These are phyloP conservation scores for Drosophila mayri DNA, from an alignment of 1,140 invertebrate species.

Conservation along the genomic window DNA sequence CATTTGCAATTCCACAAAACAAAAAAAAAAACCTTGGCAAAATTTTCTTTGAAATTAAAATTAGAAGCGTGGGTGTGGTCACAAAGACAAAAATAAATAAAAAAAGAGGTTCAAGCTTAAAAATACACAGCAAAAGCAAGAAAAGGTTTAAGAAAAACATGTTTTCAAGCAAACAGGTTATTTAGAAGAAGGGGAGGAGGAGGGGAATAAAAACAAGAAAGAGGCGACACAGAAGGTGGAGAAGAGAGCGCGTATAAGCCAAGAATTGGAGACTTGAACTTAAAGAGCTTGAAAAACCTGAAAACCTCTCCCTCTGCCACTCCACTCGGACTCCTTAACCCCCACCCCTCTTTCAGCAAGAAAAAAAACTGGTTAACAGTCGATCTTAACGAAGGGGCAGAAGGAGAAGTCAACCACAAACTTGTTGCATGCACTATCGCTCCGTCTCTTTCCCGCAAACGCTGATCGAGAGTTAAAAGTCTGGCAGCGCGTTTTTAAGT, in stretches of 20 bases:
- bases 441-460: background rate
- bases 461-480: too few species aligned
- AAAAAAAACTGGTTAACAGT: constrained; percentile 74
- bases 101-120: background rate
- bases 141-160: constrained; percentile 20
- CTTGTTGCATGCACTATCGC: constrained; percentile 34
- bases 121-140: background rate
- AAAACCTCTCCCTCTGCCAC: background rate
- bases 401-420: constrained; percentile 35
- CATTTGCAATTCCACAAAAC: too few species aligned
- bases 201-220: background rate
- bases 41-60: background rate
- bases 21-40: background rate
- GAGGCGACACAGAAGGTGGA: background rate
- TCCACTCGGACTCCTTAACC: background rate
- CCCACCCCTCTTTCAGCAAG: too few species aligned
- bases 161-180: constrained; percentile 33
- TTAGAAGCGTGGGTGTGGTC: constrained; percentile 23
- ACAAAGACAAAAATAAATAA: background rate
- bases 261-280: constrained; percentile 30
- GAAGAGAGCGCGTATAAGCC: background rate
- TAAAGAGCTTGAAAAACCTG: constrained; percentile 39
- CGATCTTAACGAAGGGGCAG: constrained; percentile 42
- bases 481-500: too few species aligned
- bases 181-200: background rate